Evolutionary conservation across 2,797 vertebrate species (phyloP), one percentile per base, ranked within the genome.

Genomic region (Trachurus trachurus): DNA sequence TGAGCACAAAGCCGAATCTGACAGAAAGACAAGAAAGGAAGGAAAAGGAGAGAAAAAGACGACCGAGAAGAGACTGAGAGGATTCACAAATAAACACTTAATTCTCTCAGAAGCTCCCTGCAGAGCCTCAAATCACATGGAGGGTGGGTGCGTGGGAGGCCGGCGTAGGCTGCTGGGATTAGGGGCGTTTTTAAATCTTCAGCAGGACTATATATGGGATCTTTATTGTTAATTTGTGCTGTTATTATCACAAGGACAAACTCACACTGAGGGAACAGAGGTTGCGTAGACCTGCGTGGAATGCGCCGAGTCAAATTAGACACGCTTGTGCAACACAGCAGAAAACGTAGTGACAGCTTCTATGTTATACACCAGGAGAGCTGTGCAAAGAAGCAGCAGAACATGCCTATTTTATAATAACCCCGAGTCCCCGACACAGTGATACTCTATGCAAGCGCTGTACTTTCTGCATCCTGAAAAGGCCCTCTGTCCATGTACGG

Each of bases 191-290:
- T 76, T 45, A 67, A 77, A 86, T 69, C 53, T 69, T 63, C 29
- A 7, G 53, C 64, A 69, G 44, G n/a, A 49, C 74, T 90, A 86
- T 85, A 84, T 83, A 84, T 87, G 82, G 80, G 66, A 78, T 73
- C 34, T 65, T 63, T 67, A 87, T 84, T 90, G 79, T 86, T 80
- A 54, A 80, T 83, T 76, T 78, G 57, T 60, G 57, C 62, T n/a
- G n/a, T 26, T 53, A 45, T 22, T 53, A 50, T 69, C 59, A 39
- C 44, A 72, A 70, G 44, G 45, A 64, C n/a, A 72, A 77, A 72
- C 19, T 12, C 70, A 65, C 47, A 3, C 47, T 53, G 49, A 83
- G 53, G 50, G 64, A 73, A 61, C 44, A 70, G 17, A 61, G 71
- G 54, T 70, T 83, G 69, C 45, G 76, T 58, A 44, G 57, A 64